These are phyloP conservation scores for Hybognathus amarus DNA, from an alignment of 2,797 vertebrate species.

Conservation along the genomic window DNA sequence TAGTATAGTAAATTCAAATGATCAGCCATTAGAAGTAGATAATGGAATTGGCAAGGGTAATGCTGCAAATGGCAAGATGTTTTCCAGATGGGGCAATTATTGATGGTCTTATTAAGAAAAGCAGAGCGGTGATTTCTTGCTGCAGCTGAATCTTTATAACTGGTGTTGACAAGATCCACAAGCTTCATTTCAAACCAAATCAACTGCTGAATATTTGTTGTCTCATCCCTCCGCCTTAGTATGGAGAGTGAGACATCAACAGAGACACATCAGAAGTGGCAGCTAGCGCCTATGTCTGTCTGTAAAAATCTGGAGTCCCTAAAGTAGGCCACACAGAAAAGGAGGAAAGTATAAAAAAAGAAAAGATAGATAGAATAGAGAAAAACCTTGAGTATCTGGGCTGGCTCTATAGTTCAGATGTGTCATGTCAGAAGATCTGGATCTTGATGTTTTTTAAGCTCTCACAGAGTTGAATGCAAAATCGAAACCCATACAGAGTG, in stretches of 20 bases:
- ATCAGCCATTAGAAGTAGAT: conserved; percentile 8
- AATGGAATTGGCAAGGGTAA: not conserved
- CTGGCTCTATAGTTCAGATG: conserved; percentile 44
- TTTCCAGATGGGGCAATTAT: conserved; percentile 35
- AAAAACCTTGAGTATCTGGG: conserved; percentile 47
- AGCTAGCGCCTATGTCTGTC: conserved; percentile 49
- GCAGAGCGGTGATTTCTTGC: conserved; percentile 10
- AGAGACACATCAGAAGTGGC: conserved; percentile 53
- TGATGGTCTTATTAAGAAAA: conserved; percentile 38
- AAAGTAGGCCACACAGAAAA: conserved; percentile 54
- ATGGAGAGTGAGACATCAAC: conserved; percentile 50
- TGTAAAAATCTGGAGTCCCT: conserved; percentile 44
- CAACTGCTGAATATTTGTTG: conserved; percentile 47
- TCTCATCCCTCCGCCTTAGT: conserved; percentile 22
- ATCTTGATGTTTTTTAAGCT: conserved; percentile 46
- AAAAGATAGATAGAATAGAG: conserved; percentile 32
- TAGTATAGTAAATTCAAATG: conserved; percentile 7
- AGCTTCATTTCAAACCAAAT: conserved; percentile 51
- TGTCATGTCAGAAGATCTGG: conserved; percentile 37
- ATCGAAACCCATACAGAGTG: not conserved
- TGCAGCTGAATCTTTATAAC: conserved; percentile 23
- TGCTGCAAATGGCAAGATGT: not conserved
- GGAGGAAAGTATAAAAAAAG: not conserved
- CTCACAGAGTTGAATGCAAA: conserved; percentile 24
- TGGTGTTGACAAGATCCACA: conserved; percentile 34